Conservation (phyloP, 2,888 invertebrate genomes). For the Autographa gamma region DNA sequence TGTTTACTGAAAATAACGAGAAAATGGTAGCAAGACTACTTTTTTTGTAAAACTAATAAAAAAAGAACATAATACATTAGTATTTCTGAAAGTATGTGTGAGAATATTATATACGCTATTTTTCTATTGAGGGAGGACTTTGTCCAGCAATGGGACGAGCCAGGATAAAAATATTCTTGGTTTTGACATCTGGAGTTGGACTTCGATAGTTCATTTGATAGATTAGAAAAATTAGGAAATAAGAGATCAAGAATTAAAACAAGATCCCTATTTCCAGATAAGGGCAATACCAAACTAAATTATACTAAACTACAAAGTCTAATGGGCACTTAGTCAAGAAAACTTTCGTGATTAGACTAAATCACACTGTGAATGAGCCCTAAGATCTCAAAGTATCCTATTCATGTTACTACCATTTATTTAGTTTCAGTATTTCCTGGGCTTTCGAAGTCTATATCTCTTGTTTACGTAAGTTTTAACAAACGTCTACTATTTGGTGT, state of each 20-base stretch:
- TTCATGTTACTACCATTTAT: constrained; percentile 11
- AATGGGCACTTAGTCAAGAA: background rate
- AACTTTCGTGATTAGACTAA: constrained; percentile 6
- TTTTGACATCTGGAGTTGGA: too few species aligned
- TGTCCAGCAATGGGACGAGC: too few species aligned
- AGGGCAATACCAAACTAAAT: background rate
- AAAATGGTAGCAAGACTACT: too few species aligned
- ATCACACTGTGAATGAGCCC: background rate
- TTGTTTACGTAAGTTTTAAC: constrained; percentile 8
- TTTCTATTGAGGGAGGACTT: too few species aligned
- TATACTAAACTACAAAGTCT: background rate
- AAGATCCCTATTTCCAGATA: background rate
- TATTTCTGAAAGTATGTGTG: too few species aligned
- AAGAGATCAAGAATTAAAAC: background rate
- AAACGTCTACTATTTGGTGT: background rate
- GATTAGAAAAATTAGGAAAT: background rate
- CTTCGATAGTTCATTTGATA: too few species aligned
- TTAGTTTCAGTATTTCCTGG: constrained; percentile 19
- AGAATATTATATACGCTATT: too few species aligned
- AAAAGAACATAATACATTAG: too few species aligned
- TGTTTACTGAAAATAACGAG: background rate
- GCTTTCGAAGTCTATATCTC: constrained; percentile 9
- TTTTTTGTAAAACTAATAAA: too few species aligned
- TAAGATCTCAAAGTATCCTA: background rate
- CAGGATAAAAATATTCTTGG: too few species aligned